These are phyloP conservation scores for Lordiphosa andalusiaca DNA, from an alignment of 2,888 invertebrate species.

Conservation along the genomic window DNA sequence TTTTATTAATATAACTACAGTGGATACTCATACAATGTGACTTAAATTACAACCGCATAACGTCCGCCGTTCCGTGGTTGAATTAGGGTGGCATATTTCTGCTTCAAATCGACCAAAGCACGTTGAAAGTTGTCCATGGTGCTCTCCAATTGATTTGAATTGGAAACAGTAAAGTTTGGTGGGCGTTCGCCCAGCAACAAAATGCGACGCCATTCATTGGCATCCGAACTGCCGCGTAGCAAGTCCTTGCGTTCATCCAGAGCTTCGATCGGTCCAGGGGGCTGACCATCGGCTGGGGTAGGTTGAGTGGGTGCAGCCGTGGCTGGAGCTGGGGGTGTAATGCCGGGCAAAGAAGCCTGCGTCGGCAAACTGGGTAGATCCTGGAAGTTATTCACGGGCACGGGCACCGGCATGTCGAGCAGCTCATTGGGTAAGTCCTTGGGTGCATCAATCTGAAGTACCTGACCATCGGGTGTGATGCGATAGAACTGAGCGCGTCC, in stretches of 20 bases:
- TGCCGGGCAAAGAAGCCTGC: slow-evolving; percentile 27
- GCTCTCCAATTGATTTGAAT: slow-evolving; percentile 44
- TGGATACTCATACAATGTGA: not conserved
- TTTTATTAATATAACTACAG: slow-evolving; percentile 32
- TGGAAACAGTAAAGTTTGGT: slow-evolving; percentile 1
- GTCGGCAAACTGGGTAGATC: slow-evolving; percentile 39
- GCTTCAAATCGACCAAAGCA: slow-evolving; percentile 59
- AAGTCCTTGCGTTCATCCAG: slow-evolving; percentile 45
- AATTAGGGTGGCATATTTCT: slow-evolving; percentile 58
- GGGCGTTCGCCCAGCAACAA: slow-evolving; percentile 57
- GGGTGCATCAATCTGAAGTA: slow-evolving; percentile 46
- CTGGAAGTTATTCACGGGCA: slow-evolving; percentile 18
- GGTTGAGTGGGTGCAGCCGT: slow-evolving; percentile 18
- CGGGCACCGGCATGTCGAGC: slow-evolving; percentile 24
- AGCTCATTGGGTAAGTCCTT: slow-evolving; percentile 39
- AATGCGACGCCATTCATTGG: slow-evolving; percentile 60
- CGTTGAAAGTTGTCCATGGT: slow-evolving; percentile 67
- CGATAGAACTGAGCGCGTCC: slow-evolving; percentile 51
- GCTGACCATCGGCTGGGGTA: slow-evolving; percentile 25
- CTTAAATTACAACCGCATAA: slow-evolving; percentile 48
- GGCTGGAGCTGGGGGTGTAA: slow-evolving; percentile 39
- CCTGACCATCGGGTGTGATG: slow-evolving; percentile 54
- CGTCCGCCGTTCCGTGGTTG: slow-evolving; percentile 33
- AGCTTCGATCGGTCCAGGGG: slow-evolving; percentile 25
- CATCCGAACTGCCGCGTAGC: slow-evolving; percentile 45